Conservation (phyloP, 2,888 invertebrate species). For the Hirtodrosophila trivittata region DNA sequence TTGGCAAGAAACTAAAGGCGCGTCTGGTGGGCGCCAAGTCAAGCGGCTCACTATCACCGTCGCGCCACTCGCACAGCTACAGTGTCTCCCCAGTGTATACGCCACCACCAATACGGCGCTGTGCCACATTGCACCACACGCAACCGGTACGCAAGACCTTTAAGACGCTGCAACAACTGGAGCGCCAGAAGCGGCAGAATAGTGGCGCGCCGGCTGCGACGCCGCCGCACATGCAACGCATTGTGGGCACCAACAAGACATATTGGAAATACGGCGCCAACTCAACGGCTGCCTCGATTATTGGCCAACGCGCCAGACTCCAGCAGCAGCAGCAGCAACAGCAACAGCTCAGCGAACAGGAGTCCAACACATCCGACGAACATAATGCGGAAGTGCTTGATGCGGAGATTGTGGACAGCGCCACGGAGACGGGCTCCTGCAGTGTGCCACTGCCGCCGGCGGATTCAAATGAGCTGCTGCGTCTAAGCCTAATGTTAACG, state of each 20-base stretch:
- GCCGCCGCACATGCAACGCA: conserved; percentile 67
- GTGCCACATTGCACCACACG: conserved; percentile 82
- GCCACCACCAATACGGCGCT: conserved; percentile 81
- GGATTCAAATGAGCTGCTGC: conserved; percentile 81
- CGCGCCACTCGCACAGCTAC: conserved; percentile 71
- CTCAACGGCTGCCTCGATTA: conserved; percentile 81
- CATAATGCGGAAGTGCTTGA: conserved; percentile 54
- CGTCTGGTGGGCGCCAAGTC: conserved; percentile 70
- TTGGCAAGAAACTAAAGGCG: conserved; percentile 69
- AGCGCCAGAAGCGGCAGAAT: conserved; percentile 73
- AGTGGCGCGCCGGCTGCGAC: conserved; percentile 23
- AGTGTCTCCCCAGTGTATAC: conserved; percentile 81
- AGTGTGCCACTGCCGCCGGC: conserved; percentile 80
- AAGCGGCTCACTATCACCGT: conserved; percentile 75
- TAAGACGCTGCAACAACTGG: conserved; percentile 80
- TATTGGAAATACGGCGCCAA: conserved; percentile 81
- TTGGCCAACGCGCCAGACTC: conserved; percentile 70
- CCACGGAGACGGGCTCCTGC: conserved; percentile 82
- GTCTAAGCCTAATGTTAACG: conserved; percentile 81
- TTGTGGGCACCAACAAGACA: conserved; percentile 80
- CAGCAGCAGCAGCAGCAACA: conserved; percentile 54
- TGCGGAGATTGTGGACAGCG: conserved; percentile 69
- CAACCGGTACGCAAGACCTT: conserved; percentile 81
- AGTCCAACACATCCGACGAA: conserved; percentile 72
- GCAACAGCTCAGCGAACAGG: conserved; percentile 45